Evolutionary conservation across 1,140 invertebrate genomes (phyloP), one percentile per base, ranked within the genome.

Genomic region (Matsumurasca onukii): DNA sequence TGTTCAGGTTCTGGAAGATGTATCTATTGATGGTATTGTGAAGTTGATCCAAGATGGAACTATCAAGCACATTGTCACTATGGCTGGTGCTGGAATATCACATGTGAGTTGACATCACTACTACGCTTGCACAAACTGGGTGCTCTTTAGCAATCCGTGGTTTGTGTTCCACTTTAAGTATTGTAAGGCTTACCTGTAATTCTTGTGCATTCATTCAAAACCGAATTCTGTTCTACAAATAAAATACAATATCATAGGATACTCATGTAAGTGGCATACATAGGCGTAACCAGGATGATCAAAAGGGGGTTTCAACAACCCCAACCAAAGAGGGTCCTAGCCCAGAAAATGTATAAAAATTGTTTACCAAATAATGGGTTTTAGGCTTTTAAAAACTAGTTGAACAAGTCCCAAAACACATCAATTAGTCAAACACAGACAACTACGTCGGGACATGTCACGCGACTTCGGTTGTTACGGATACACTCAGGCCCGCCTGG

Each of bases 81-180:
- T 98, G 88, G 91, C 94, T 70, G 95, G 95, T 66, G 95, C 95
- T 73, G 96, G 96, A 65, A 97, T 98, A 75, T 97, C 95, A 97
- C 95, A 39, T 92, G 93, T 95, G 85, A 88, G 86, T 87, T 68
- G 5, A 9, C 34, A 39, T 9, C n/a, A n/a, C n/a, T n/a, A n/a
- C n/a, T n/a, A n/a, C n/a, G n/a, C n/a, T n/a, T n/a, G n/a, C n/a
- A n/a, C n/a, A n/a, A n/a, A n/a, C n/a, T n/a, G n/a, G n/a, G n/a
- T n/a, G n/a, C n/a, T 39, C 17, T 39, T 39, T 59, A 15, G 49
- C 20, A n/a, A 12, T 15, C 20, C 12, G 12, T 52, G 49, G 22
- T 5, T 52, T 15, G 20, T 52, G 5, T 15, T 67, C 59, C 31
- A 55, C 66, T 55, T 67, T 34, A 22, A 51, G 57, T 62, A 24